Conservation (phyloP, 1,140 invertebrate species). For the Cyclina sinensis region DNA sequence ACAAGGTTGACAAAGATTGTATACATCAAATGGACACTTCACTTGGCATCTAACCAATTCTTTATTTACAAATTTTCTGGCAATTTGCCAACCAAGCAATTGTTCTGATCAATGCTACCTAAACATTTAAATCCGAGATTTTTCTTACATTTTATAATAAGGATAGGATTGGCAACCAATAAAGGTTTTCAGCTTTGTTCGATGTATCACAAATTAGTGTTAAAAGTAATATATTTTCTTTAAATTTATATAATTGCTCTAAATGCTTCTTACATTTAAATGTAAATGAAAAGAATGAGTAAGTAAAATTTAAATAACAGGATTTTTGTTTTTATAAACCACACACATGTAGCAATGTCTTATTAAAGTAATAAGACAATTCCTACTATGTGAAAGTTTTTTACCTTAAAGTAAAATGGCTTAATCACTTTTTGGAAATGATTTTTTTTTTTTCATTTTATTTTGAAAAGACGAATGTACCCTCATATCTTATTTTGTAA, state of each 20-base stretch:
- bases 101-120: slow-evolving; percentile 56
- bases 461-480: no score
- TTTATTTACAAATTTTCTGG: slow-evolving; percentile 64
- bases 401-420: no score
- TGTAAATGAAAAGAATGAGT: not conserved
- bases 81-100: slow-evolving; percentile 45
- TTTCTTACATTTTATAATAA: slow-evolving; percentile 15
- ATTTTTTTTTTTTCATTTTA: no score
- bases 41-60: slow-evolving; percentile 47
- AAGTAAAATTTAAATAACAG: no score
- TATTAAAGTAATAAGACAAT: no score
- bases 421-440: no score
- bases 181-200: not conserved
- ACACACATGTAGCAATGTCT: no score
- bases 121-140: slow-evolving; percentile 28
- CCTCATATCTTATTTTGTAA: no score
- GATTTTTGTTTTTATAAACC: no score
- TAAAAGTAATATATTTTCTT: slow-evolving; percentile 17
- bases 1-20: slow-evolving; percentile 50
- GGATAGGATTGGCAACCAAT: slow-evolving; percentile 24
- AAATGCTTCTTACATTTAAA: not conserved
- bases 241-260: not conserved
- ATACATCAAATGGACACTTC: slow-evolving; percentile 44
- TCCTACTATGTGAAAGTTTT: no score
- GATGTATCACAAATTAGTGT: slow-evolving; percentile 1